phyloP scores from a whole-genome alignment of 2,113 vertebrate genomes.

The Otis tarda region DNA sequence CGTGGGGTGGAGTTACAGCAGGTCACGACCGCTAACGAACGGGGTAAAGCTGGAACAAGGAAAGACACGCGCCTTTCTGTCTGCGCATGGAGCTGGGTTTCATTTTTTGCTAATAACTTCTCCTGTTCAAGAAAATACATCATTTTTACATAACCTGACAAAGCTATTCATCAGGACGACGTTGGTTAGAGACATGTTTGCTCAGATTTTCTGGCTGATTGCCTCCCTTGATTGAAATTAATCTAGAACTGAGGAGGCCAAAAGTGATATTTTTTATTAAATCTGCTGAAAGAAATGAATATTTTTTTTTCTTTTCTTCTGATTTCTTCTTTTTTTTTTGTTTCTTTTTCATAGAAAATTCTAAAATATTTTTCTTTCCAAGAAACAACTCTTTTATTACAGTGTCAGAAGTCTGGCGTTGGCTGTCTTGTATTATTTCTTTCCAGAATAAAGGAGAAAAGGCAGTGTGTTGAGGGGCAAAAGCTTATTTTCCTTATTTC shows the following conservation, averaged over 20 bases:
- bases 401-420: neutral
- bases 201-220: neutral
- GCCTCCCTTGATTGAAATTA: neutral
- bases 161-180: neutral
- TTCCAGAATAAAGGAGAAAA: neutral
- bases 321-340: neutral
- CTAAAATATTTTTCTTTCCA: neutral
- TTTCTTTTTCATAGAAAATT: neutral
- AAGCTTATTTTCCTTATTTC: neutral
- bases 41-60: neutral
- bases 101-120: neutral
- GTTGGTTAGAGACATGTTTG: neutral
- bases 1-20: neutral
- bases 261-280: neutral
- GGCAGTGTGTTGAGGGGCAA: neutral
- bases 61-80: neutral
- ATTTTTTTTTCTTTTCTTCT: neutral
- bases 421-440: neutral
- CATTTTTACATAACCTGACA: neutral
- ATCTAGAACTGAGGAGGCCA: neutral
- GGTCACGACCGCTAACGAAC: rapidly evolving
- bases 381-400: neutral
- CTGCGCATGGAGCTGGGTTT: neutral
- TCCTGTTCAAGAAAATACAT: neutral
- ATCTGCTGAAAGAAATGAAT: neutral